A percentile compares a stretch with the other conserved stretches of the same genome.
phyloP scores from a whole-genome alignment of 1,140 invertebrate species.

The Drosophila ambigua region DNA sequence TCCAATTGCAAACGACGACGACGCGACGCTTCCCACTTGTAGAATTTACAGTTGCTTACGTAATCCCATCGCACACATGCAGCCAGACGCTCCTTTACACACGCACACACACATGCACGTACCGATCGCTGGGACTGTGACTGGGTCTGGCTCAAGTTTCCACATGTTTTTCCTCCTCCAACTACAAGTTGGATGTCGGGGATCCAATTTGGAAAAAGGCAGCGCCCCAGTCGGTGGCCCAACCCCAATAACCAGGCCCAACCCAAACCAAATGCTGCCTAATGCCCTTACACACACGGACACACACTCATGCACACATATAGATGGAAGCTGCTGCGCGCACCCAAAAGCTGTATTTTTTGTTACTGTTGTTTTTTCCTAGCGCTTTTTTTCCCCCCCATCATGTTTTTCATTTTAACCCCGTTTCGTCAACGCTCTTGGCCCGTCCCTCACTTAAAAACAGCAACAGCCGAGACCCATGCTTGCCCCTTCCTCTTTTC shows the following conservation, averaged over 20 bases:
- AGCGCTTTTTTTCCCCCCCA: slow-evolving; percentile 68
- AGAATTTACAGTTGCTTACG: slow-evolving; percentile 79
- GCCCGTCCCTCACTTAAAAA: slow-evolving; percentile 38
- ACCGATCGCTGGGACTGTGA: neutral
- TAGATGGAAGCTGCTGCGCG: slow-evolving; percentile 54
- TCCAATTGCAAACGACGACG: slow-evolving; percentile 51
- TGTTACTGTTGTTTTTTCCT: slow-evolving; percentile 51
- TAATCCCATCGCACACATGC: slow-evolving; percentile 60
- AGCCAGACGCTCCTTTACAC: slow-evolving; percentile 60
- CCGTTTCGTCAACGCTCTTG: slow-evolving; percentile 73
- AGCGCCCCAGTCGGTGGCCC: slow-evolving; percentile 40
- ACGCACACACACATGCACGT: slow-evolving; percentile 22
- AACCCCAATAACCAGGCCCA: slow-evolving; percentile 52
- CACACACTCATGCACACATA: slow-evolving; percentile 1
- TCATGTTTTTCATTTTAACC: slow-evolving; percentile 81
- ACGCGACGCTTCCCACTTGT: slow-evolving; percentile 54
- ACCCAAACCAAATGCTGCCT: slow-evolving; percentile 70
- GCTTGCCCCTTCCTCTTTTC: neutral
- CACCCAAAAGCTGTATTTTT: slow-evolving; percentile 63
- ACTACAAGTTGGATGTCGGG: slow-evolving; percentile 24
- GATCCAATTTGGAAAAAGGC: slow-evolving; percentile 50
- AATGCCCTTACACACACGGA: slow-evolving; percentile 65
- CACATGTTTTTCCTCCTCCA: slow-evolving; percentile 71
- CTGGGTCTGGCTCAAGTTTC: slow-evolving; percentile 70
- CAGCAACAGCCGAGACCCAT: slow-evolving; percentile 10